These are phyloP conservation scores for Coelopa pilipes DNA, from an alignment of 2,888 invertebrate species.

Conservation along the genomic window DNA sequence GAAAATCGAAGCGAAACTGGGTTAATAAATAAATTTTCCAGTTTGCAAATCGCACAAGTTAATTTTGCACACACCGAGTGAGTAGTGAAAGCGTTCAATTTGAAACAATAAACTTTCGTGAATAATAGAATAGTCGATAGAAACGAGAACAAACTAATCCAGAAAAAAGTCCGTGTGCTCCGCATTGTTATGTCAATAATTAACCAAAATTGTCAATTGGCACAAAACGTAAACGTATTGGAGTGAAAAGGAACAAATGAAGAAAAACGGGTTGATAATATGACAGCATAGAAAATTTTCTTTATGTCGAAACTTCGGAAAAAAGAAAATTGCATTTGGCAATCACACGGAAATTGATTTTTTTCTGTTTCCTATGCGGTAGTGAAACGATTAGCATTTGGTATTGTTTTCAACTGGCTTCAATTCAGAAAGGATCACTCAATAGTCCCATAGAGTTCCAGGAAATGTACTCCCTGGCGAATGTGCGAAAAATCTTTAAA, in stretches of 20 bases:
- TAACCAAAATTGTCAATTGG: slow-evolving; percentile 40
- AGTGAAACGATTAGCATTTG: not conserved
- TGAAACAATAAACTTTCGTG: not conserved
- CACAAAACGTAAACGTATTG: slow-evolving; percentile 22
- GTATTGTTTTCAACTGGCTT: not conserved
- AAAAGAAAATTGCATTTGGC: slow-evolving; percentile 33
- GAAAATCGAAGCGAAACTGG: slow-evolving; percentile 31
- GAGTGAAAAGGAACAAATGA: slow-evolving; percentile 1
- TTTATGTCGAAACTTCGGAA: slow-evolving; percentile 16
- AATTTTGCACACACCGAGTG: slow-evolving; percentile 31
- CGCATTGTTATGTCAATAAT: slow-evolving; percentile 46
- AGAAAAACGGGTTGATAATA: slow-evolving; percentile 12
- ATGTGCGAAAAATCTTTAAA: slow-evolving; percentile 25
- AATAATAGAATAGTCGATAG: not conserved
- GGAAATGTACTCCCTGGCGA: not conserved
- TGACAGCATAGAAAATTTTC: slow-evolving; percentile 31
- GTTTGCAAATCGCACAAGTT: slow-evolving; percentile 19
- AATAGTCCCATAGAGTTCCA: not conserved
- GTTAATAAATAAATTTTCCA: slow-evolving; percentile 34
- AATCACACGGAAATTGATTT: slow-evolving; percentile 39
- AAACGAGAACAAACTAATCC: not conserved
- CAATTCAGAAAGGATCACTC: not conserved
- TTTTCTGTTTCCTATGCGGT: slow-evolving; percentile 24
- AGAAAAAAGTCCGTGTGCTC: not conserved
- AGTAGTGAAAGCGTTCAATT: slow-evolving; percentile 24